Evolutionary conservation across 2,888 invertebrate species (phyloP), one percentile per base, ranked within the genome.

Genomic region (Notocelia uddmanniana): DNA sequence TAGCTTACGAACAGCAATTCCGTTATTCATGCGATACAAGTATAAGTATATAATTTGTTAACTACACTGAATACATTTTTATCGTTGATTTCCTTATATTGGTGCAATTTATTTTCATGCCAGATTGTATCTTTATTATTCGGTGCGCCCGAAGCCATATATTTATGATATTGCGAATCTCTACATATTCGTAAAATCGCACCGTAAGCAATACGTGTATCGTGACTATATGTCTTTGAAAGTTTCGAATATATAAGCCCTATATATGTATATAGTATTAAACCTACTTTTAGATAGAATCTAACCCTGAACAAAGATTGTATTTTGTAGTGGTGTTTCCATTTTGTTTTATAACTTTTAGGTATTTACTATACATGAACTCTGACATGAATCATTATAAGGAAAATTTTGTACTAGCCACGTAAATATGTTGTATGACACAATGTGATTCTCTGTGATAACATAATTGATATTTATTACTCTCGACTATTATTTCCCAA

Each of bases 361-460:
- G 80, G 81, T 83, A 81, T 83, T 79, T 83, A 84, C 77, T 74
- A 69, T 73, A 69, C 79, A 78, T 79, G 78, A 79, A 77, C 71
- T 75, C 75, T 79, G 80, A 83, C 78, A 82, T 82, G 81, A 83
- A 89, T 87, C 86, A 86, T 83, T 85, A 83, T 91, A 89, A 88
- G 83, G 80, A 84, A 87, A 89, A 88, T 91, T 92, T 93, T 93
- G 87, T 93, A 93, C 89, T 91, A 92, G 89, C 89, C 91, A 91
- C 91, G 87, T 92, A 91, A 90, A 91, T 85, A 90, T 91, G 91
- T 92, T 93, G 89, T 92, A 89, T 91, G 89, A 93, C 92, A 92
- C 92, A 91, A 93, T 93, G 93, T 93, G 93, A 93, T 93, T 93
- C 93, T 92, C 93, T 93, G 93, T 93, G 93, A 93, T 93, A 93